Conservation (phyloP, 2,113 vertebrate species). For the Prolemur simus region DNA sequence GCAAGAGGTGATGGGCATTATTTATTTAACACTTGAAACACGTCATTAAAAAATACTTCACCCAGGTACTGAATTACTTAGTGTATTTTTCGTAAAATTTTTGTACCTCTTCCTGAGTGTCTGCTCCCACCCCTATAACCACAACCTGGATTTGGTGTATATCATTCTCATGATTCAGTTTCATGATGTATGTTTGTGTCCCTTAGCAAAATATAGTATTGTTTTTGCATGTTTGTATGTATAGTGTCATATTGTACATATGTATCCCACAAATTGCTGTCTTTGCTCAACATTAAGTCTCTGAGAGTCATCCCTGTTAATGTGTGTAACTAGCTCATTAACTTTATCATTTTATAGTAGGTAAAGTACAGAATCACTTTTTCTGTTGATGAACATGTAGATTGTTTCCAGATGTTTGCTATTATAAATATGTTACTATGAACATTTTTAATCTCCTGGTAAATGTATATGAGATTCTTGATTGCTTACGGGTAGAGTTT, state of each 20-base stretch:
- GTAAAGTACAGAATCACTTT: background rate
- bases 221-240: background rate
- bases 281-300: background rate
- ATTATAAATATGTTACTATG: background rate
- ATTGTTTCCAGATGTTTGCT: background rate
- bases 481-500: background rate
- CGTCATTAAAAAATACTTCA: background rate
- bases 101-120: background rate
- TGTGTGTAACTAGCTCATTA: background rate
- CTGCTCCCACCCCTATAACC: too few relatives aligned
- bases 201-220: background rate
- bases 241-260: background rate
- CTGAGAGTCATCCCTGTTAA: background rate
- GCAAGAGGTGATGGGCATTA: background rate
- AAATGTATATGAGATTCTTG: background rate
- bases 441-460: background rate
- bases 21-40: background rate
- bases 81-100: background rate
- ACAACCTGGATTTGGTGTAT: background rate
- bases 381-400: background rate
- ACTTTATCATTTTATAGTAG: background rate
- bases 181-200: background rate
- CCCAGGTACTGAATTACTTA: background rate
- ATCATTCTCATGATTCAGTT: background rate
- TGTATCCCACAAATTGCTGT: background rate